phyloP scores from a whole-genome alignment of 2,113 vertebrate genomes.

The Polypterus bichir region DNA sequence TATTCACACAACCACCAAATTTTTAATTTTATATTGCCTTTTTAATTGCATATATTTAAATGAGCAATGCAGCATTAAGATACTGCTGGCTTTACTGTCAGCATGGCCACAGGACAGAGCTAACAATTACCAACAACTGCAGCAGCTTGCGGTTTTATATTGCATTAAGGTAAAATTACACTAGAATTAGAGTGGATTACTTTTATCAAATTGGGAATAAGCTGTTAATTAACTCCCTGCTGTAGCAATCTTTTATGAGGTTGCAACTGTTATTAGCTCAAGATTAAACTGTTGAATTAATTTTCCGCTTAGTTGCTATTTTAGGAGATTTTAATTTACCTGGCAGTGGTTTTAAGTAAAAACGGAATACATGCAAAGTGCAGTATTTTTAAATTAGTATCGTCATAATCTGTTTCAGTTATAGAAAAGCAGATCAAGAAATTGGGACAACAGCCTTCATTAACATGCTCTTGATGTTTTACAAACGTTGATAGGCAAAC shows the following conservation, averaged over 20 bases:
- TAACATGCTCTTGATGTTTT: too few species aligned
- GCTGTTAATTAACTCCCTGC: slow-evolving; percentile 79
- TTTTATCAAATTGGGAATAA: slow-evolving; percentile 79
- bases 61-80: slow-evolving; percentile 41
- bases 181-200: slow-evolving; percentile 72
- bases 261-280: slow-evolving; percentile 68
- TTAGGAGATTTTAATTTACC: slow-evolving; percentile 74
- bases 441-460: too few species aligned
- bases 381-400: too few species aligned
- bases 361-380: slow-evolving; percentile 60
- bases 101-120: slow-evolving; percentile 53
- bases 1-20: neutral
- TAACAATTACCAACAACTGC: slow-evolving; percentile 62
- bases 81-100: slow-evolving; percentile 49
- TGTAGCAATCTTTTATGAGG: slow-evolving; percentile 68
- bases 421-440: too few species aligned
- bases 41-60: slow-evolving; percentile 48
- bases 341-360: slow-evolving; percentile 70
- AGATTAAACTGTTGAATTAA: slow-evolving; percentile 79
- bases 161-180: slow-evolving; percentile 76
- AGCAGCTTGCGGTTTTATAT: slow-evolving; percentile 75
- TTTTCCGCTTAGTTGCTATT: slow-evolving; percentile 74
- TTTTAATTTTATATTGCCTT: slow-evolving; percentile 32
- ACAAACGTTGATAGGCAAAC: too few species aligned
- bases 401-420: too few species aligned